These are phyloP conservation scores for Leptinotarsa peninsularis DNA, from an alignment of 2,888 invertebrate species.

Conservation along the genomic window DNA sequence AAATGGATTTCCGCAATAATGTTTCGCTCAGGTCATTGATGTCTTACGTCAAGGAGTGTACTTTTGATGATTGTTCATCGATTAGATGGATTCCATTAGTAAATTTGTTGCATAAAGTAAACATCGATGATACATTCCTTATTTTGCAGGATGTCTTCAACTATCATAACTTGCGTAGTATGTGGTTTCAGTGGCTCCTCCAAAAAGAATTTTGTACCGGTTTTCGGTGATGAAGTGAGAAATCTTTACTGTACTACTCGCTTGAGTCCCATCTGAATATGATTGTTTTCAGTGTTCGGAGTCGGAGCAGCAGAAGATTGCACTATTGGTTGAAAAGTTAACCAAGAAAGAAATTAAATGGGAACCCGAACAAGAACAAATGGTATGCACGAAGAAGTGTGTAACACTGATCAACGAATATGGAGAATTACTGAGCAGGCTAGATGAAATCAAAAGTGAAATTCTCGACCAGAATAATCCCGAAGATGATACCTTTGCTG, in stretches of 20 bases:
- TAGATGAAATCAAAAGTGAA: constrained; percentile 69
- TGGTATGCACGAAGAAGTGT: constrained; percentile 76
- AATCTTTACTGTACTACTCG: constrained; percentile 13
- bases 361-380: constrained; percentile 68
- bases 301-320: constrained; percentile 34
- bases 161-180: constrained; percentile 70
- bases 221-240: constrained; percentile 67
- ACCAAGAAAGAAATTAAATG: constrained; percentile 68
- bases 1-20: constrained; percentile 5
- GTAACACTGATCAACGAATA: constrained; percentile 73
- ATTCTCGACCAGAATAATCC: constrained; percentile 66
- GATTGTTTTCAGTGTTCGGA: background rate
- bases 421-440: constrained; percentile 70
- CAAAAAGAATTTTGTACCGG: constrained; percentile 70
- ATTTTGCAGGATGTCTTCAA: constrained; percentile 58
- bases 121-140: background rate
- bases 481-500: constrained; percentile 52
- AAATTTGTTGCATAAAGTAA: background rate
- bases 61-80: background rate
- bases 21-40: background rate
- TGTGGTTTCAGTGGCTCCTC: constrained; percentile 71
- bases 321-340: constrained; percentile 62
- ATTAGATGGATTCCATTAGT: background rate
- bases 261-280: background rate
- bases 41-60: constrained; percentile 8